Conservation (phyloP, 1,140 invertebrate species). For the Pachyrhynchus sulphureomaculatus region DNA sequence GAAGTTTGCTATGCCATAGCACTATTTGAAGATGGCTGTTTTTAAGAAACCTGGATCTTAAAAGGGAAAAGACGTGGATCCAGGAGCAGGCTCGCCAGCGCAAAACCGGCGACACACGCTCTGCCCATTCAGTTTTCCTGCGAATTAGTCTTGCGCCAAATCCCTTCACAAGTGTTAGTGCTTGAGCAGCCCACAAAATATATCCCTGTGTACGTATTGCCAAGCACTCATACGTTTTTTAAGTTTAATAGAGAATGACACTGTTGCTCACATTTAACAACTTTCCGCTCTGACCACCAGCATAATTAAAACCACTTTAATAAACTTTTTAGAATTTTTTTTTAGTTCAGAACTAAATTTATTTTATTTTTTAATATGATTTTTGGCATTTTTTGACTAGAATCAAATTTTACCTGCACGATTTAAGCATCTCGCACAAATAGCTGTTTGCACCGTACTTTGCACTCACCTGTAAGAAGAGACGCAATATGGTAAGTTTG, state of each 20-base stretch:
- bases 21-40: slow-evolving; percentile 11
- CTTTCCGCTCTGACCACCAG: not conserved
- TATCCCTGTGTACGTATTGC: slow-evolving; percentile 39
- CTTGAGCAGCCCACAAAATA: slow-evolving; percentile 30
- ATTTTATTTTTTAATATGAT: not conserved
- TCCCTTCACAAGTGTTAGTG: slow-evolving; percentile 27
- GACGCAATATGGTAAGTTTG: slow-evolving; percentile 5
- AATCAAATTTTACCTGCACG: slow-evolving; percentile 6
- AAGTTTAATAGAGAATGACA: slow-evolving; percentile 32
- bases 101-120: slow-evolving; percentile 32
- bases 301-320: not conserved
- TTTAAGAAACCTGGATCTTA: slow-evolving; percentile 19
- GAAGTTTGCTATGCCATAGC: slow-evolving; percentile 2
- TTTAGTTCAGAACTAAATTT: not conserved
- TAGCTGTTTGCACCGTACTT: slow-evolving; percentile 3
- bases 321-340: slow-evolving; percentile 4
- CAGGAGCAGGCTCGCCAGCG: slow-evolving; percentile 29
- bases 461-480: not conserved
- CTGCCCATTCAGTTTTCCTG: slow-evolving; percentile 14
- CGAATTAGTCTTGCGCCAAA: slow-evolving; percentile 40
- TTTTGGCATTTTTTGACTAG: not conserved
- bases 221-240: slow-evolving; percentile 16
- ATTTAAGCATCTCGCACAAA: not conserved
- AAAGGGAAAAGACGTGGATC: slow-evolving; percentile 18
- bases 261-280: slow-evolving; percentile 17